phyloP scores from a whole-genome alignment of 2,113 vertebrate genomes.

The Zapornia atra region DNA sequence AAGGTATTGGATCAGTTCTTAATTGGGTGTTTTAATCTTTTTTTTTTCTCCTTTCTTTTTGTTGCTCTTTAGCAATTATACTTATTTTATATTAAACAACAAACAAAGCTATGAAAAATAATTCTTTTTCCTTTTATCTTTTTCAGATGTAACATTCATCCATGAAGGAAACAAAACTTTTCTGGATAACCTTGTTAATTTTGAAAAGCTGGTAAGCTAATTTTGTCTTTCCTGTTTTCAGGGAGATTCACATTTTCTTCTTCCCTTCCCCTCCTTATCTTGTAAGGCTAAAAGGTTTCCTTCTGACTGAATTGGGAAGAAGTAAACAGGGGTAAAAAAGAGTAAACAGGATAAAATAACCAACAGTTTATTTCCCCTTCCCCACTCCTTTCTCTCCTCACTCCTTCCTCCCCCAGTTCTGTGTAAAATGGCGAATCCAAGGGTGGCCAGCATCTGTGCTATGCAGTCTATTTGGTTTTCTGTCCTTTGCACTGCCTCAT shows the following conservation, averaged over 20 bases:
- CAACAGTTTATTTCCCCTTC: neutral
- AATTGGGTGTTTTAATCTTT: neutral
- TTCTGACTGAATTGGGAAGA: neutral
- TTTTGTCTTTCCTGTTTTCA: slow-evolving; percentile 31
- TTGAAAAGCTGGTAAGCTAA: slow-evolving; percentile 95
- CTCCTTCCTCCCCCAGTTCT: neutral
- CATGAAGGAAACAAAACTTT: slow-evolving; percentile 99
- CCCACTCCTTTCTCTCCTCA: neutral
- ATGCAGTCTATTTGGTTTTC: neutral
- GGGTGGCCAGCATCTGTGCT: neutral
- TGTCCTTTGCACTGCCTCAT: neutral
- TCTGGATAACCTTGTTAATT: slow-evolving; percentile 96
- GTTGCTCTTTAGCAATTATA: neutral
- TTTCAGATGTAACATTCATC: slow-evolving; percentile 93
- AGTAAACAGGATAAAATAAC: neutral
- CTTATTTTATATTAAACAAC: neutral
- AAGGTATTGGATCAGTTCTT: neutral
- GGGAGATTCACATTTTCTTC: neutral
- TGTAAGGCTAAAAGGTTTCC: neutral
- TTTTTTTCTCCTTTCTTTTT: neutral
- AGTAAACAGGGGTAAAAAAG: neutral
- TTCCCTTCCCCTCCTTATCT: neutral
- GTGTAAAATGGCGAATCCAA: neutral
- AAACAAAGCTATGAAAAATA: neutral
- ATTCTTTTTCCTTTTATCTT: slow-evolving; percentile 35